phyloP scores from a whole-genome alignment of 92 coral and sea anemone species.

The Zoanthus gigantus region DNA sequence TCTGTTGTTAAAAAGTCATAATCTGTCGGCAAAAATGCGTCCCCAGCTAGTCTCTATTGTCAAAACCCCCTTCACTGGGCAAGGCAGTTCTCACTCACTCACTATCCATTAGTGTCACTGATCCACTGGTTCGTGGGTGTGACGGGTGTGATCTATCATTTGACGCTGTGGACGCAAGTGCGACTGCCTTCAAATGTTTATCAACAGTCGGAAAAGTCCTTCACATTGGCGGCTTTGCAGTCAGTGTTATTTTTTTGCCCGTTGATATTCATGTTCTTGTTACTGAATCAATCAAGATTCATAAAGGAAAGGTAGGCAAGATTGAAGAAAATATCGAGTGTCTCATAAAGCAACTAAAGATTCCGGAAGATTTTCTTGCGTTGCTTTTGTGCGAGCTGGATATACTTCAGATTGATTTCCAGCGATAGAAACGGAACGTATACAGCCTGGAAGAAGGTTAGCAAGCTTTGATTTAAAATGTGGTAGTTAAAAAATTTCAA shows the following conservation, averaged over 20 bases:
- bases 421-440: no score
- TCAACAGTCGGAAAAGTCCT: conserved; percentile 9
- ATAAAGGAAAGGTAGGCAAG: background rate
- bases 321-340: conserved; percentile 24
- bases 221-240: conserved; percentile 32
- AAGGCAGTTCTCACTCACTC: no score
- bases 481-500: no score
- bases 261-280: conserved; percentile 22
- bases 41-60: no score
- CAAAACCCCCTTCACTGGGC: no score
- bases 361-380: conserved; percentile 3
- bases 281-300: conserved; percentile 1
- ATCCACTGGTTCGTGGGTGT: no score
- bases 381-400: background rate
- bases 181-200: conserved; percentile 4
- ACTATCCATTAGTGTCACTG: no score
- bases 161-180: background rate
- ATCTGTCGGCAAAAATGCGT: no score
- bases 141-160: no score
- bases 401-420: background rate
- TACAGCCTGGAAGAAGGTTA: no score
- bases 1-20: no score
- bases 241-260: conserved; percentile 9
- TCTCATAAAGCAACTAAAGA: background rate
- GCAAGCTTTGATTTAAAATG: no score